Percentiles rank a stretch among this genome's conserved stretches.
Evolutionary conservation across 2,888 invertebrate species (phyloP).

Genomic region (Harpalus rufipes): DNA sequence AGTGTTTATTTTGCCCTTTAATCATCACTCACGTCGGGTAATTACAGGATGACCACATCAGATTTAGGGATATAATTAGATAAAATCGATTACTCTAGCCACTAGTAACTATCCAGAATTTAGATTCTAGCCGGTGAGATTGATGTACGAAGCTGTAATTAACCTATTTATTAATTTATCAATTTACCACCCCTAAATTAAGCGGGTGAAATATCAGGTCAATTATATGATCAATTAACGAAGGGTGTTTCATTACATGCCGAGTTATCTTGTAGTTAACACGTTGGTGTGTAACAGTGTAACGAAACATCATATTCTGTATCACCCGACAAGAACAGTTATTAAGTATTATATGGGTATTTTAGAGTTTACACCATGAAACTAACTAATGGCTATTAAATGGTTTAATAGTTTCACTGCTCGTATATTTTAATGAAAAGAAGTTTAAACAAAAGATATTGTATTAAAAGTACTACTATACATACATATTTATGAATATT

Average conservation of each 20-base stretch:
- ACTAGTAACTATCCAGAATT: background rate
- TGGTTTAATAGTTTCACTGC: background rate
- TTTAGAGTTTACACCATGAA: background rate
- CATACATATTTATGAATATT: background rate
- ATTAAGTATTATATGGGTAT: background rate
- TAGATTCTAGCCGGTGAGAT: background rate
- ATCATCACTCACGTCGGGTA: background rate
- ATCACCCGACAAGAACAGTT: background rate
- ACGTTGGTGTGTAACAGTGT: background rate
- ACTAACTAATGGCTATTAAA: background rate
- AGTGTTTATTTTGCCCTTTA: background rate
- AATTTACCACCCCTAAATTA: conserved; percentile 11
- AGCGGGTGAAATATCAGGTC: conserved; percentile 2
- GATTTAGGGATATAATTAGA: background rate
- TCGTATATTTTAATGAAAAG: background rate
- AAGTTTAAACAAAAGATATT: background rate
- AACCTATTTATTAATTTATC: conserved; percentile 23
- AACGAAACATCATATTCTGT: background rate
- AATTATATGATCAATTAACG: conserved; percentile 30
- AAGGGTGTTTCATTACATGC: conserved; percentile 1
- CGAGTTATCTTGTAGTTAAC: background rate
- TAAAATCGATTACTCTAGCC: background rate
- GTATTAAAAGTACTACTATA: background rate
- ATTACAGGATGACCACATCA: background rate
- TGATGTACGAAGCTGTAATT: conserved; percentile 13